These are phyloP conservation scores for Bugulina stolonifera DNA, from an alignment of 2,888 invertebrate genomes.

Conservation along the genomic window DNA sequence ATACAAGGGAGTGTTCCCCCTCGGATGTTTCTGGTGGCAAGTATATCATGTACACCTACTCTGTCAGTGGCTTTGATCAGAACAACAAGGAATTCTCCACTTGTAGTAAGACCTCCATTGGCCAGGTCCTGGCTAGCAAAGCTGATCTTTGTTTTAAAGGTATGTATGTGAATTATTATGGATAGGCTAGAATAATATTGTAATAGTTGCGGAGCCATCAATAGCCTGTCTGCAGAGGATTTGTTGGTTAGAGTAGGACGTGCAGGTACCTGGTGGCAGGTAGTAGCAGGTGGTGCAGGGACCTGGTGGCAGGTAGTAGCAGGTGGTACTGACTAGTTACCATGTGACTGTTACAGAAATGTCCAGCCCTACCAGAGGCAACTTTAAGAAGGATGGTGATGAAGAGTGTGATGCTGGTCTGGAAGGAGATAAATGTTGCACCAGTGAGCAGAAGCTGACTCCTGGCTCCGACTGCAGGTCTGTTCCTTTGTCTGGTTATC, in stretches of 20 bases:
- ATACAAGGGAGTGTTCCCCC: slow-evolving; percentile 87
- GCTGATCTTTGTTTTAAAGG: slow-evolving; percentile 59
- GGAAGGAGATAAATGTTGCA: slow-evolving; percentile 58
- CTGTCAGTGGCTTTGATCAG: slow-evolving; percentile 74
- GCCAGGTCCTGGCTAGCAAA: slow-evolving; percentile 85
- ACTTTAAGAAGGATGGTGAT: slow-evolving; percentile 64
- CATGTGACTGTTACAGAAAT: slow-evolving; percentile 5
- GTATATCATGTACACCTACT: slow-evolving; percentile 92
- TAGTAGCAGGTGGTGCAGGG: too few species aligned
- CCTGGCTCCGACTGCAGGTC: slow-evolving; percentile 14
- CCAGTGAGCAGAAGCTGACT: background rate
- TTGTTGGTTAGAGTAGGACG: too few species aligned
- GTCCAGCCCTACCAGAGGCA: background rate
- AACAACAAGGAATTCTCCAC: slow-evolving; percentile 87
- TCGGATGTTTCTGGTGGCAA: slow-evolving; percentile 88
- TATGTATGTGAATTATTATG: too few species aligned
- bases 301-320: too few species aligned
- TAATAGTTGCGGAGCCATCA: too few species aligned
- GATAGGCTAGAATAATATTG: too few species aligned
- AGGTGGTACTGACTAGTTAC: too few species aligned
- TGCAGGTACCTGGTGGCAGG: too few species aligned
- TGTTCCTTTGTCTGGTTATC: too few species aligned
- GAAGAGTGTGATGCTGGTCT: slow-evolving; percentile 95
- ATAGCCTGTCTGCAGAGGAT: too few species aligned
- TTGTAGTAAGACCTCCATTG: slow-evolving; percentile 83